Percentiles rank a stretch among this genome's conserved stretches.
These are phyloP conservation scores for Procavia capensis DNA, from an alignment of 2,113 vertebrate genomes.

Conservation along the genomic window DNA sequence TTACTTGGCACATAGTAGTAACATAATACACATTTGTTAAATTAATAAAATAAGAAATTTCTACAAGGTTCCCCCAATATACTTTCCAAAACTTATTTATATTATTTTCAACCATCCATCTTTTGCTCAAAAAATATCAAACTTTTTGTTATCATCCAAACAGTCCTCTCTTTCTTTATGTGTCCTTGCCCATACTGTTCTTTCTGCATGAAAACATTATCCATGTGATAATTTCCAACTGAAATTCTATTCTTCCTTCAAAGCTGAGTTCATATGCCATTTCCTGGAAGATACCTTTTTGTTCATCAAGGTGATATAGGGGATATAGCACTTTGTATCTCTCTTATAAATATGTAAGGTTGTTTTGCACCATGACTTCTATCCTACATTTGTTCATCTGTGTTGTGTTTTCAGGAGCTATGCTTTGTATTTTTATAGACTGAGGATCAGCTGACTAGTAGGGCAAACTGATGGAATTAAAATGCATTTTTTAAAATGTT, in stretches of 20 bases:
- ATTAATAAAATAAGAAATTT: background rate
- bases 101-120: background rate
- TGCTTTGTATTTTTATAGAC: background rate
- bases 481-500: background rate
- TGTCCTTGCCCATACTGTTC: background rate
- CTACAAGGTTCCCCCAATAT: background rate
- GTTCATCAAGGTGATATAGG: background rate
- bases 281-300: background rate
- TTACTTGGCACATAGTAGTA: background rate
- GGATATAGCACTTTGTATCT: background rate
- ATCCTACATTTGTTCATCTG: background rate
- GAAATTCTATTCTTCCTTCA: background rate
- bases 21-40: background rate
- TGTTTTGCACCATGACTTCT: background rate
- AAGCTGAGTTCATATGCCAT: background rate
- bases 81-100: background rate
- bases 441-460: background rate
- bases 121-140: background rate
- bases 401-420: background rate
- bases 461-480: background rate
- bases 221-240: background rate
- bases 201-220: background rate
- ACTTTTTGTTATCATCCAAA: background rate
- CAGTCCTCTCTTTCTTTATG: background rate
- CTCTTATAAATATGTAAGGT: background rate